Evolutionary conservation across 2,113 vertebrate genomes (phyloP), one percentile per base, ranked within the genome.

Genomic region (Microcebus murinus): DNA sequence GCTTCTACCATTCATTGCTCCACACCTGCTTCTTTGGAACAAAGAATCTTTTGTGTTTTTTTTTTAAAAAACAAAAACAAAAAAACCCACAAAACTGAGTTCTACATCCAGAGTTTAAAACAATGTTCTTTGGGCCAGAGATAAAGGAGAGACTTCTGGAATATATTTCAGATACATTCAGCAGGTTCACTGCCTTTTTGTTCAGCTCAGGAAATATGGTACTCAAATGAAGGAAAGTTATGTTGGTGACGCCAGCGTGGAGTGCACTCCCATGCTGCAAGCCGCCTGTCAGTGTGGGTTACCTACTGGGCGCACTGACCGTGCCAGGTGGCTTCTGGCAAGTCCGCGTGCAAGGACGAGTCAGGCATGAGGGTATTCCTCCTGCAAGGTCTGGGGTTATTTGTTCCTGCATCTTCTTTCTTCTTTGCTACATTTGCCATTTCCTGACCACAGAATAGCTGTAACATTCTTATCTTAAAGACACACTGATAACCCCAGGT

Each of bases 91-190:
- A 52, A 52, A 57, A 57, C 55, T 57, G 36, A 59, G 34, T 84
- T 80, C 27, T 45, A 68, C 3, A 17, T n/a, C 20, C 65, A 68
- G 31, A 59, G 29, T 17, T 31, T 77, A 39, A 85, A 73, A 83
- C 27, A 71, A 39, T 45, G n/a, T 39, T 80, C 61, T 91, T 10
- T 7, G 3, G 73, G 68, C 29, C 48, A 90, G 48, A 87, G 71
- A 59, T 45, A 85, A 74, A 86, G 73, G 45, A 83, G 45, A 36
- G 50, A n/a, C 10, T 67, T 11, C 18, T 20, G 25, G 59, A 50
- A 84, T 71, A 23, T 31, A 68, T 59, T 87, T 92, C 63, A 91
- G 71, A 73, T 52, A 77, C 29, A 25, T 29, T 76, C 55, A 88
- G 70, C 29, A 80, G 42, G 27, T 45, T 63, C 21, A 83, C 31